These are phyloP conservation scores for Opisthograptis luteolata DNA, from an alignment of 2,888 invertebrate species.

Conservation along the genomic window DNA sequence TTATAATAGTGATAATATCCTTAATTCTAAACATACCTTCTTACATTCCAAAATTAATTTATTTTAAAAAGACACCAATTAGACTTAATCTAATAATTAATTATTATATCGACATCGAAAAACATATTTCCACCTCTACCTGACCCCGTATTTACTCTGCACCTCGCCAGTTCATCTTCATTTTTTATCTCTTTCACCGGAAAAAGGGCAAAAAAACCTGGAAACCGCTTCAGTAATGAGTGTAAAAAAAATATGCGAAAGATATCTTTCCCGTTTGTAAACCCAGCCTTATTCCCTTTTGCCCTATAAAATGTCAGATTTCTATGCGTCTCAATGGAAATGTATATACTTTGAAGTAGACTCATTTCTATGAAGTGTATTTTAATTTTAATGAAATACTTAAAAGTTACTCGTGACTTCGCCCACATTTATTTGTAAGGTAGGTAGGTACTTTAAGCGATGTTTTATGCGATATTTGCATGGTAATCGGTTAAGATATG, in stretches of 20 bases:
- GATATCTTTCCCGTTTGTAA: constrained; percentile 61
- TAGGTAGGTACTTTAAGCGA: too few relatives aligned
- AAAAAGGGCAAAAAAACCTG: constrained; percentile 78
- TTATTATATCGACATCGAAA: constrained; percentile 8
- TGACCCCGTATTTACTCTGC: constrained; percentile 81
- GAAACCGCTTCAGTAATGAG: constrained; percentile 81
- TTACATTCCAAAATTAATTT: too few relatives aligned
- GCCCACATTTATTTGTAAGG: too few relatives aligned
- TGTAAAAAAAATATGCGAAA: constrained; percentile 75
- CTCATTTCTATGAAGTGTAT: background rate
- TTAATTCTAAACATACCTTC: too few relatives aligned
- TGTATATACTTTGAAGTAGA: constrained; percentile 5
- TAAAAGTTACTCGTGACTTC: too few relatives aligned
- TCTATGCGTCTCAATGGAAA: constrained; percentile 22
- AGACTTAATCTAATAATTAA: background rate
- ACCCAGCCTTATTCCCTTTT: constrained; percentile 52
- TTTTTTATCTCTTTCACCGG: constrained; percentile 81
- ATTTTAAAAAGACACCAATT: too few relatives aligned
- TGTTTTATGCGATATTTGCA: too few relatives aligned
- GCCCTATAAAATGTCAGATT: constrained; percentile 48
- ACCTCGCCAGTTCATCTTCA: constrained; percentile 83
- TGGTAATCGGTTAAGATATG: too few relatives aligned
- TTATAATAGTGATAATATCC: too few relatives aligned
- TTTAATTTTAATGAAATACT: constrained; percentile 1
- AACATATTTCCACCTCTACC: constrained; percentile 49